Percentiles rank a stretch among this genome's conserved stretches.
These are phyloP conservation scores for Falcunculus frontatus DNA, from an alignment of 2,113 vertebrate species.

Conservation along the genomic window DNA sequence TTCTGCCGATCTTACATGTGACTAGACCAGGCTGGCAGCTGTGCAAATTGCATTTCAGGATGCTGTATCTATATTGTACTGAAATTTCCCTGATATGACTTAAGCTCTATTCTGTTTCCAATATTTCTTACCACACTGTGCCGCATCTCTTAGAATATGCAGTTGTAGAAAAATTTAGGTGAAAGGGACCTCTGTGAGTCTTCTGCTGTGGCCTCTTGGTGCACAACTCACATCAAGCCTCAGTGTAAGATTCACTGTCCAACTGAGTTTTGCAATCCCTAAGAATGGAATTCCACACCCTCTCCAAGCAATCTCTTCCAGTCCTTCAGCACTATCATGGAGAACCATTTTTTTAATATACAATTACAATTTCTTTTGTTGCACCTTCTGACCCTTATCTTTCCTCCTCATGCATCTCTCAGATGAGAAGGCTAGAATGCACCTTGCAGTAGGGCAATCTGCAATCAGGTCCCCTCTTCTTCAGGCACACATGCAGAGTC, in stretches of 20 bases:
- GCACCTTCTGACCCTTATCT: neutral
- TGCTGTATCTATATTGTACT: neutral
- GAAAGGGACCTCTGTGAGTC: neutral
- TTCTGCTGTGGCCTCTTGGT: neutral
- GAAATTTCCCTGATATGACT: neutral
- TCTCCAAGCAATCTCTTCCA: neutral
- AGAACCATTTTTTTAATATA: neutral
- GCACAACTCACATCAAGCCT: neutral
- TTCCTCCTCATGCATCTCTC: neutral
- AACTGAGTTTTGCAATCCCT: neutral
- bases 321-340: fast-evolving
- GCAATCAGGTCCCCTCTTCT: neutral
- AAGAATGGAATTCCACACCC: neutral
- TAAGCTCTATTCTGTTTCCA: neutral
- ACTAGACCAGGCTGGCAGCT: neutral
- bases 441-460: neutral
- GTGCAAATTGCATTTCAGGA: neutral
- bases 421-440: neutral
- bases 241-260: neutral
- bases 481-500: neutral
- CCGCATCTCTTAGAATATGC: neutral
- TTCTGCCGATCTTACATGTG: neutral
- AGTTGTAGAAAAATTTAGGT: neutral
- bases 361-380: neutral
- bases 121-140: neutral